Evolutionary conservation across 2,113 vertebrate genomes (phyloP), one percentile per base, ranked within the genome.

Genomic region (Aplodontia rufa): DNA sequence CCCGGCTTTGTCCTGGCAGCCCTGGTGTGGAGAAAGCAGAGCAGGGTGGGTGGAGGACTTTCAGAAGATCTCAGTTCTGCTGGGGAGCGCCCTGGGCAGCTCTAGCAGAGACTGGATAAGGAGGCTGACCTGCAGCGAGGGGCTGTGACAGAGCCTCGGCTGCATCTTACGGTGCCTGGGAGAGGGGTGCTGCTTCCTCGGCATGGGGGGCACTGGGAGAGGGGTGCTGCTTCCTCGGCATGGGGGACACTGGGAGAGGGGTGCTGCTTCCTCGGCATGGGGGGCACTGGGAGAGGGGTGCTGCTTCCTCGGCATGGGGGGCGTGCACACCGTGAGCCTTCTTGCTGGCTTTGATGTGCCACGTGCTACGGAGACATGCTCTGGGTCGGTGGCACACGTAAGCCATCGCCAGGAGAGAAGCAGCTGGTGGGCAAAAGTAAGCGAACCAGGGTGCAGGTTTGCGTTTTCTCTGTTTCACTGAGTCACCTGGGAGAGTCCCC

Each of bases 1-100:
- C 97, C 64, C 8, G 93, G 97, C 96, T 82, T 19, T 84, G 10
- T 74, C 66, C 55, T 14, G 84, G 81, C 42, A 66, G 93, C 58
- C 24, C 68, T 28, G 58, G 87, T 75, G 75, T 69, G 81, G n/a
- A 96, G 72, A 89, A 28, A 37, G 51, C n/a, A 32, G 55, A 19
- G 37, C 22, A 42, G 42, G 53, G 30, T 45, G 30, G 17, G 24
- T 0, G n/a, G 60, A 82, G 49, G 82, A 51, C 16, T 83, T 80
- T 74, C 35, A 81, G 74, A 49, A 32, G 86, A 91, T 32, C 83
- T 75, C 79, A 4, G 17, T 74, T 76, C 83, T 64, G 51, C 69
- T n/a, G 30, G 60, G 71, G 40, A 55, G 13, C 88, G 55, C 78
- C 89, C n/a, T 62, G 20, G 49, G 35, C 37, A 58, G 0, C 64